Evolutionary conservation across 2,888 invertebrate species (phyloP), one percentile per base, ranked within the genome.

Genomic region (Hoplodrina blanda): DNA sequence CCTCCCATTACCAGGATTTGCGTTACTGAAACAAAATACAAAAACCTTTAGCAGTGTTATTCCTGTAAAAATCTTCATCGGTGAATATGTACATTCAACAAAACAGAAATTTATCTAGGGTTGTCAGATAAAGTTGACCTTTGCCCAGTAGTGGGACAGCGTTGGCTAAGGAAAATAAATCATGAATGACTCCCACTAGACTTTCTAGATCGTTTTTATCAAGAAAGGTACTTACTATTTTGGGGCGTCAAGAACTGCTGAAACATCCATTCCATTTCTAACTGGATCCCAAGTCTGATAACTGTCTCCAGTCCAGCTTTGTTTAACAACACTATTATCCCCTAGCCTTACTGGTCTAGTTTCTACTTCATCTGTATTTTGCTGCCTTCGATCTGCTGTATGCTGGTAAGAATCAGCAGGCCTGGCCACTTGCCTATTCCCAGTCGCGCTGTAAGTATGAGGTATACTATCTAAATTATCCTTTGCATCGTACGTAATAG

Each of bases 161-260:
- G 25, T 2, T 25, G 25, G 25, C 25, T 25, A 25, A 25, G 25
- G 25, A 25, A 25, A 25, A 25, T 2, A 2, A 25, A 25, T 25
- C 25, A 25, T 25, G 25, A 25, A 25, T 2, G 25, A 2, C 25
- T n/a, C n/a, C n/a, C n/a, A n/a, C 8, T 6, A 37, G 37, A 37
- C 37, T 41, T 13, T 13, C 41, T 41, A 13, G 13, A 13, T 41
- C 7, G 15, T 46, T 46, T 4, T 17, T 0, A 13, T 17, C 8
- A 25, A 19, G 44, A 61, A 52, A 20, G 0, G 1, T 56, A 78
- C 78, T 70, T 56, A 78, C 78, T 53, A 59, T 44, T n/a, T 46
- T 13, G 59, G 44, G 50, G 63, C 5, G 13, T 57, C 63, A 46
- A 19, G 37, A 11, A 44, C 60, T 46, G 60, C 0, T 49, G 52